Base-by-base conservation (phyloP, 1,140 invertebrate species). In the Cydia amplana region DNA sequence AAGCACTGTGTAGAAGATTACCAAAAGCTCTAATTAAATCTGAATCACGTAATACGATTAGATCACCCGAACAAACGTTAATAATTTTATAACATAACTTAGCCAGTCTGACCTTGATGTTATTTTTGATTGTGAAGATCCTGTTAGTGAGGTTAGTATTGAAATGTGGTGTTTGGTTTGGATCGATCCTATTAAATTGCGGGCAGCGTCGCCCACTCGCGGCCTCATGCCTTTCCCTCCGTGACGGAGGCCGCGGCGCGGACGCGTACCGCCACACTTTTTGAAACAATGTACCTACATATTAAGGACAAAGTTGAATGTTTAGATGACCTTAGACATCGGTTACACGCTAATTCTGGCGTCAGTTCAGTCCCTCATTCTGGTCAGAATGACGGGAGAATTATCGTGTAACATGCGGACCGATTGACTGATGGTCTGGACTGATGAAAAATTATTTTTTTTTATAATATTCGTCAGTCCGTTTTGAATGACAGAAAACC, bases 151-250 rank as follows among this genome's bases (percentile, higher is more conserved):
- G 12, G 63, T 64, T 67, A 16, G 18, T 70, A 70, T 73, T 36
- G 72, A 75, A 65, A 75, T 65, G 64, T 77, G 76, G 76, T 76
- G 77, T 81, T 79, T 79, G 76, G 32, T n/a, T 79, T 79, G 76
- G 32, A 74, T 78, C 67, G 60, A 76, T 40, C 72, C 25, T 73
- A n/a, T n/a, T n/a, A 51, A 60, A 20, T 46, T 12, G 14, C n/a
- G 46, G 40, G 43, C 60, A 43, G 74, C 55, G 70, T 78, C 77
- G 79, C 77, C 81, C 78, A 80, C 79, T 46, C 25, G 25, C 73
- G 77, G 77, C 80, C 82, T 80, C 74, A 78, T 77, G 78, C 82
- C 82, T 83, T 83, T 83, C 82, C 78, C 80, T 83, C 73, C 20
- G 75, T 79, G 79, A 81, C 81, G 78, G 70, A 75, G 75, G 75